These are phyloP conservation scores for Rissa tridactyla DNA, from an alignment of 2,113 vertebrate species.

Conservation along the genomic window DNA sequence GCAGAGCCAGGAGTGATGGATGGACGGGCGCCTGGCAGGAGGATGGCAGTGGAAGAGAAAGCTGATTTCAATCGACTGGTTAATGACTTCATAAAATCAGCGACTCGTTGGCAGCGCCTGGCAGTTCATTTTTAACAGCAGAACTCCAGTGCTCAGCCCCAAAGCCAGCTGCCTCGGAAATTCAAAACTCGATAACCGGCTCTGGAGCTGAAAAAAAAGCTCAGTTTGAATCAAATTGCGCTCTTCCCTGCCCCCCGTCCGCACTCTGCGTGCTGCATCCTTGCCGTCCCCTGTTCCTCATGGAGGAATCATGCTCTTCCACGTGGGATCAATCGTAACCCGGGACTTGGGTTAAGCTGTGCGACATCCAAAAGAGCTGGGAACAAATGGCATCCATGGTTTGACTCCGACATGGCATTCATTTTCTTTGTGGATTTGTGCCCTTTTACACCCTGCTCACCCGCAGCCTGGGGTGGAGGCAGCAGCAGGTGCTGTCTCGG, in stretches of 20 bases:
- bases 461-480: rapidly evolving
- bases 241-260: not conserved
- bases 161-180: not conserved
- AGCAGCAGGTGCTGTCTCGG: rapidly evolving
- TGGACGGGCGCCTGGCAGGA: not conserved
- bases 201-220: not conserved
- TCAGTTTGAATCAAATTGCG: not conserved
- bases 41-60: not conserved
- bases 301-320: not conserved
- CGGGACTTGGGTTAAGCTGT: not conserved
- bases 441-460: not conserved
- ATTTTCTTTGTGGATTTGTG: not conserved
- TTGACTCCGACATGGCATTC: not conserved
- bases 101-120: not conserved
- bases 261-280: rapidly evolving
- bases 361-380: not conserved
- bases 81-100: not conserved
- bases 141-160: not conserved
- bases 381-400: not conserved
- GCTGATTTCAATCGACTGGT: not conserved
- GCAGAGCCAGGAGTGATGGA: not conserved
- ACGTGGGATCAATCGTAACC: rapidly evolving
- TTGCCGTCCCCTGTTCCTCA: not conserved
- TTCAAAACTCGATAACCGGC: not conserved
- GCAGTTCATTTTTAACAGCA: not conserved